phyloP scores from a whole-genome alignment of 2,113 vertebrate genomes.

The Perca flavescens region DNA sequence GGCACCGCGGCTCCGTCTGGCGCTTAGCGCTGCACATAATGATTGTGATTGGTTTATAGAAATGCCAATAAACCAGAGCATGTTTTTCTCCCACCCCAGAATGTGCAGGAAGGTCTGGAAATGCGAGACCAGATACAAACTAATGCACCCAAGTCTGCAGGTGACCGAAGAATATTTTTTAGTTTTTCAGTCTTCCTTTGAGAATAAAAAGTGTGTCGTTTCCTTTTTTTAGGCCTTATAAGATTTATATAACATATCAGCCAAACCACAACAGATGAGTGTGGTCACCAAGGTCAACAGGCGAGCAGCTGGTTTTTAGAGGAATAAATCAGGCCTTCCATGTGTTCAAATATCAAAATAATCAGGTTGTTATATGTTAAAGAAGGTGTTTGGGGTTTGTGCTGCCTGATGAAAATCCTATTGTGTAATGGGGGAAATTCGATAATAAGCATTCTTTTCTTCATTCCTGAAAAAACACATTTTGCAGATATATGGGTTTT shows the following conservation, averaged over 20 bases:
- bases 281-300: not conserved
- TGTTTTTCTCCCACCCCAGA: no score
- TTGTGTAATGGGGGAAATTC: not conserved
- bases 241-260: not conserved
- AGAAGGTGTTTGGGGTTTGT: conserved; percentile 7
- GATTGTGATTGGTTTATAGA: no score
- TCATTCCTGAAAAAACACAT: conserved; percentile 18
- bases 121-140: no score
- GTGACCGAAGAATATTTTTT: not conserved
- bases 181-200: not conserved
- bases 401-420: conserved; percentile 12
- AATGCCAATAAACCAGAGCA: no score
- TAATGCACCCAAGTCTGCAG: not conserved
- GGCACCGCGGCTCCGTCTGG: no score
- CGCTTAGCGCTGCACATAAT: no score
- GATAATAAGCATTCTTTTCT: conserved; percentile 14
- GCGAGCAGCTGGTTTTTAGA: not conserved
- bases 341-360: not conserved
- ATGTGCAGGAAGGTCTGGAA: no score
- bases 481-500: conserved; percentile 45
- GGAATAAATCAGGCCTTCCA: conserved; percentile 7
- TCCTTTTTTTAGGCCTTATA: not conserved
- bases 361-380: not conserved
- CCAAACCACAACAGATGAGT: conserved; percentile 13
- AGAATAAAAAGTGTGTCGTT: not conserved